A percentile compares a stretch with the other conserved stretches of the same genome.
Conservation (phyloP, 2,797 vertebrate genomes). For the Xenops minutus region DNA sequence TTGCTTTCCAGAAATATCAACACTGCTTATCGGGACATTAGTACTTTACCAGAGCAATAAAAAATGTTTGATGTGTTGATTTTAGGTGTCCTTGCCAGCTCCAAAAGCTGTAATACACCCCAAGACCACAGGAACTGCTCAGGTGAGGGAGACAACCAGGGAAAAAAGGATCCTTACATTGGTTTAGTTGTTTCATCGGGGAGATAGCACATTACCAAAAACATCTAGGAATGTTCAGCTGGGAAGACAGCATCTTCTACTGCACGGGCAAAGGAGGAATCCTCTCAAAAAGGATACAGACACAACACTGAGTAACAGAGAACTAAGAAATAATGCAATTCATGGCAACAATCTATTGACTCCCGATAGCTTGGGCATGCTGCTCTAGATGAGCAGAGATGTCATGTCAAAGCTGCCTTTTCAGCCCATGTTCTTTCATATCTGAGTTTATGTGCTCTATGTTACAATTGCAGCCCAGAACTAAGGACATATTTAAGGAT, state of each 20-base stretch:
- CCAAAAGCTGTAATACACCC: rapidly evolving
- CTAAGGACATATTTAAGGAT: not conserved
- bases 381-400: not conserved
- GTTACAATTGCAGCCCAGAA: not conserved
- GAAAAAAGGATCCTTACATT: not conserved
- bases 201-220: not conserved
- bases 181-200: not conserved
- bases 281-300: not conserved
- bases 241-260: not conserved
- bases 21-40: not conserved
- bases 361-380: not conserved
- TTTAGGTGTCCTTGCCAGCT: not conserved
- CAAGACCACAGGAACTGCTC: not conserved
- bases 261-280: not conserved
- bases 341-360: not conserved
- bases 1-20: not conserved
- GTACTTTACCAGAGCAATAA: not conserved
- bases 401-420: not conserved
- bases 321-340: not conserved
- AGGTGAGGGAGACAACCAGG: not conserved
- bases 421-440: not conserved
- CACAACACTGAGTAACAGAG: not conserved
- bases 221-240: not conserved
- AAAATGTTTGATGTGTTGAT: not conserved
- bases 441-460: not conserved